These are phyloP conservation scores for Amphibalanus amphitrite DNA, from an alignment of 1,140 invertebrate genomes.

Conservation along the genomic window DNA sequence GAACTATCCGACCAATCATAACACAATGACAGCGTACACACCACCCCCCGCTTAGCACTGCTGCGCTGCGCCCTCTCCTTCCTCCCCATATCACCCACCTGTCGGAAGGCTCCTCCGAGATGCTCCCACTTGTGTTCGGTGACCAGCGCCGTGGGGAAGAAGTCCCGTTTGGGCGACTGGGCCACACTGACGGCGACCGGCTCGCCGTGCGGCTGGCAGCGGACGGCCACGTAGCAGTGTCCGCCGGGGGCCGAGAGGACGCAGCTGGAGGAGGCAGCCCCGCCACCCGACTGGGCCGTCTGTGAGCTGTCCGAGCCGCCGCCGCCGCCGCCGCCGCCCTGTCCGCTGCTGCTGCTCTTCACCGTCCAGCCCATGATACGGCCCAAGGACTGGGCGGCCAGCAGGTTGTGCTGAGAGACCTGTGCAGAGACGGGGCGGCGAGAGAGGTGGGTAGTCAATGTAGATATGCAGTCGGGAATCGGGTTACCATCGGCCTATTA, in stretches of 20 bases:
- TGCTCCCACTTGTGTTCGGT: conserved; percentile 81
- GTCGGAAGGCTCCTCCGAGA: conserved; percentile 57
- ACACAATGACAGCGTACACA: no score
- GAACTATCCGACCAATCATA: not conserved
- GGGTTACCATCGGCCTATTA: not conserved
- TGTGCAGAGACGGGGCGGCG: no score
- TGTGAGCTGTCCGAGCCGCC: conserved; percentile 25
- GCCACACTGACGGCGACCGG: conserved; percentile 22
- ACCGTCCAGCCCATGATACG: conserved; percentile 65
- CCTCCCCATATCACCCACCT: no score
- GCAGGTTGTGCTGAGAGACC: conserved; percentile 84
- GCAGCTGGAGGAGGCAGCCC: conserved; percentile 23
- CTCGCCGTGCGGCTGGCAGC: conserved; percentile 53
- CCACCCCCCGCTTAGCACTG: no score
- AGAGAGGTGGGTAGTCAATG: no score
- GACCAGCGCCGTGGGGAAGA: conserved; percentile 66
- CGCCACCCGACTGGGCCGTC: conserved; percentile 23
- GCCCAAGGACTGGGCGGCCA: conserved; percentile 64
- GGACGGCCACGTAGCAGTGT: conserved; percentile 64
- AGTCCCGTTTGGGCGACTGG: conserved; percentile 66
- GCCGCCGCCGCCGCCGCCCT: conserved; percentile 28
- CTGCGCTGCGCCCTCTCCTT: not conserved
- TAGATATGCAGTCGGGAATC: not conserved
- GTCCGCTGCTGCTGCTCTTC: conserved; percentile 24
- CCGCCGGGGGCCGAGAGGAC: conserved; percentile 71